phyloP scores from a whole-genome alignment of 2,113 vertebrate species.

The Pristiophorus japonicus region DNA sequence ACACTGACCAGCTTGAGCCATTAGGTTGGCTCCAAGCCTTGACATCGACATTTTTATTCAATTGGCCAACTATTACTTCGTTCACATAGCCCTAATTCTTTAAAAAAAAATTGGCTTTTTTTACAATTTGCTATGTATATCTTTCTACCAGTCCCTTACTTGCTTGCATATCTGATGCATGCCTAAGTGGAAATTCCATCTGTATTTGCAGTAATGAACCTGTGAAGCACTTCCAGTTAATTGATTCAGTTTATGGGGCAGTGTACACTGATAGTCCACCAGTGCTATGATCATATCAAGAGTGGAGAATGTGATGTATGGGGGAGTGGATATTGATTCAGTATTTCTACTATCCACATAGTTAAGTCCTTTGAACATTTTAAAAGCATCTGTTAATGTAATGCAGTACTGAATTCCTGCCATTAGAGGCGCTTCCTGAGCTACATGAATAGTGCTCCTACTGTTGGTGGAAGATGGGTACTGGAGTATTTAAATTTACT shows the following conservation, averaged over 20 bases:
- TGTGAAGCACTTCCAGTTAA: background rate
- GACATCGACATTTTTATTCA: background rate
- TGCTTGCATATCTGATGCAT: background rate
- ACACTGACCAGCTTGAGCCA: background rate
- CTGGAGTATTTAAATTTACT: background rate
- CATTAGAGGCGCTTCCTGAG: background rate
- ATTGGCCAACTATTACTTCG: background rate
- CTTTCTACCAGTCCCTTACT: background rate
- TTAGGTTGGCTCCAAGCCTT: background rate
- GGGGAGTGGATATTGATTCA: background rate
- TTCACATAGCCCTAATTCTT: too few species aligned
- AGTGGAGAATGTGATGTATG: background rate
- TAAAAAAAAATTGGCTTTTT: background rate
- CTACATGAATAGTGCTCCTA: background rate
- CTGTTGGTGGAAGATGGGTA: background rate
- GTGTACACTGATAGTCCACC: background rate
- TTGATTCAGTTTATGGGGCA: background rate
- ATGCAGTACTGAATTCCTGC: background rate
- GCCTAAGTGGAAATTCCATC: background rate
- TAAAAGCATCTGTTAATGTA: background rate
- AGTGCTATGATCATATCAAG: background rate
- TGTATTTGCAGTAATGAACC: constrained; percentile 3
- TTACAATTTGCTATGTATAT: background rate
- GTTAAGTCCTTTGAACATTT: background rate
- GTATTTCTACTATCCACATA: background rate